Percentiles rank a stretch among this genome's conserved stretches.
Evolutionary conservation across 2,113 vertebrate species (phyloP).

Genomic region (Oncorhynchus tshawytscha): DNA sequence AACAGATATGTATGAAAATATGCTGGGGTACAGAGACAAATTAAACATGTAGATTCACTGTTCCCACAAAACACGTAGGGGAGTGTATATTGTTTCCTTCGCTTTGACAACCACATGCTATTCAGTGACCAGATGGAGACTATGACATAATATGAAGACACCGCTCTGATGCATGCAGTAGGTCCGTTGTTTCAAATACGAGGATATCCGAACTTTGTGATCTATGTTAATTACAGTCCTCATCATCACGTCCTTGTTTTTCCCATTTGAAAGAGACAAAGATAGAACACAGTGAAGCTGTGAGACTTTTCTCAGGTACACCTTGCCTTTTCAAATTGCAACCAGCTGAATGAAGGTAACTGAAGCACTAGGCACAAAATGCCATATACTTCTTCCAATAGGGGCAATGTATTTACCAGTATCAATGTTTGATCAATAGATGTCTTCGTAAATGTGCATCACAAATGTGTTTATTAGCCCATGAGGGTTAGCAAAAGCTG

Average conservation of each 20-base stretch:
- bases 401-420: conserved; percentile 9
- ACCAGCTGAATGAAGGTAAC: background rate
- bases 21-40: too few species aligned
- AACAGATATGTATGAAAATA: too few species aligned
- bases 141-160: background rate
- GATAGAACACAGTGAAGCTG: conserved; percentile 3
- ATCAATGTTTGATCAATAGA: conserved; percentile 30
- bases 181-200: background rate
- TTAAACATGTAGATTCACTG: too few species aligned
- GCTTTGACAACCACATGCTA: conserved; percentile 34
- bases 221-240: conserved; percentile 10
- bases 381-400: conserved; percentile 24
- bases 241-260: conserved; percentile 17
- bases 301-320: conserved; percentile 33
- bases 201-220: background rate
- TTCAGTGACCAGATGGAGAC: background rate
- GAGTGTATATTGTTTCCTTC: conserved; percentile 45
- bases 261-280: conserved; percentile 9
- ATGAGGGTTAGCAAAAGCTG: conserved; percentile 59
- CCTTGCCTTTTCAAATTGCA: background rate
- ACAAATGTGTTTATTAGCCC: conserved; percentile 53
- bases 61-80: too few species aligned
- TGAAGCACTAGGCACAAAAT: conserved; percentile 31
- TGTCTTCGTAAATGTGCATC: conserved; percentile 44
- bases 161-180: background rate